phyloP scores from a whole-genome alignment of 2,113 vertebrate species.

The Megatriorchis doriae region DNA sequence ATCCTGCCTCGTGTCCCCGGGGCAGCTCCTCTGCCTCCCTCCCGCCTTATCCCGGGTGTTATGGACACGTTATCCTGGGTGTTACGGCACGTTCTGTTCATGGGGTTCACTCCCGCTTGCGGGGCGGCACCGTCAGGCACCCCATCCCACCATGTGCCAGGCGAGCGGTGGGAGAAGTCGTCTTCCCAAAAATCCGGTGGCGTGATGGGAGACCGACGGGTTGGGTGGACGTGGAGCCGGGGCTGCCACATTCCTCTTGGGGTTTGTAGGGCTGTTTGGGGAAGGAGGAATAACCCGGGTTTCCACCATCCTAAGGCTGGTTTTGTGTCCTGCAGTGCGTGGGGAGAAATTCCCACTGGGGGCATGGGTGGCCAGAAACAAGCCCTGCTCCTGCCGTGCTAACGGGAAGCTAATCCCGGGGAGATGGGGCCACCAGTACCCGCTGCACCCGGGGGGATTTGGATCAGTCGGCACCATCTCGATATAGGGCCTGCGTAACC shows the following conservation, averaged over 20 bases:
- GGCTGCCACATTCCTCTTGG: not conserved
- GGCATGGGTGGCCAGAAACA: not conserved
- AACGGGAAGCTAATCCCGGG: not conserved
- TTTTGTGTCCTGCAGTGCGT: not conserved
- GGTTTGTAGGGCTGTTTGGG: not conserved
- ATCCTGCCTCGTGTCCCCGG: rapidly evolving
- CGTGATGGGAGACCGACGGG: rapidly evolving
- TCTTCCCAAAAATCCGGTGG: not conserved
- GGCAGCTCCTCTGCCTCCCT: not conserved
- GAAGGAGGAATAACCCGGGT: not conserved
- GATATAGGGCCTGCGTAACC: not conserved
- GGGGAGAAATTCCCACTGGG: not conserved
- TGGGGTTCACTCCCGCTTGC: rapidly evolving
- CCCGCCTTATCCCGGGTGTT: not conserved
- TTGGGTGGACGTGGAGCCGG: rapidly evolving
- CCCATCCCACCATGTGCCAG: rapidly evolving
- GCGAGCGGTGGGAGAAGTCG: rapidly evolving
- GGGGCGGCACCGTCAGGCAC: not conserved
- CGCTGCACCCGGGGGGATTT: not conserved
- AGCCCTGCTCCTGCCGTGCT: rapidly evolving
- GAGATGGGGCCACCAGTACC: not conserved
- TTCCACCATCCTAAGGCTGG: not conserved
- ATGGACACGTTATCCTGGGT: rapidly evolving
- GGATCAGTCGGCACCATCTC: not conserved
- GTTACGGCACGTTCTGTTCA: rapidly evolving